phyloP scores from a whole-genome alignment of 1,140 invertebrate genomes.

The Venturia canescens region DNA sequence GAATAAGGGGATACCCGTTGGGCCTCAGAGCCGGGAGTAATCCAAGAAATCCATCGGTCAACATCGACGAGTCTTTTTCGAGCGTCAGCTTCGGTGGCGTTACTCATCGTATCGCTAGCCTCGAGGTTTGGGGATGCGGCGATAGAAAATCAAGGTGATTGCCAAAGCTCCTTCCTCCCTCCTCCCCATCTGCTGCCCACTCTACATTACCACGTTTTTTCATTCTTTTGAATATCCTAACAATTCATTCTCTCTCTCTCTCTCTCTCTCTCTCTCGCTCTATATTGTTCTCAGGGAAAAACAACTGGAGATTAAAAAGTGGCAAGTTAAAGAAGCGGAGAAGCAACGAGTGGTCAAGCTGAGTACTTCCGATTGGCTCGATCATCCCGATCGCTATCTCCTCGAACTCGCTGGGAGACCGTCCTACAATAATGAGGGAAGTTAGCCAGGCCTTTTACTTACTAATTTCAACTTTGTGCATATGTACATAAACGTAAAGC shows the following conservation, averaged over 20 bases:
- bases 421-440: slow-evolving; percentile 79
- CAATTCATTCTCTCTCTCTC: not conserved
- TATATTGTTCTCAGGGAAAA: slow-evolving; percentile 79
- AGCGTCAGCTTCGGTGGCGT: slow-evolving; percentile 74
- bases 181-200: too few species aligned
- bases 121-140: slow-evolving; percentile 93
- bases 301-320: slow-evolving; percentile 92
- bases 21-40: slow-evolving; percentile 89
- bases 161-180: too few species aligned
- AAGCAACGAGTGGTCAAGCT: slow-evolving; percentile 88
- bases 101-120: slow-evolving; percentile 77
- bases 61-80: slow-evolving; percentile 77
- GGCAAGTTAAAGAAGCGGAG: slow-evolving; percentile 92
- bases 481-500: slow-evolving; percentile 29
- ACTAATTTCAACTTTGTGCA: slow-evolving; percentile 39
- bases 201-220: too few species aligned
- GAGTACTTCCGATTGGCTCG: slow-evolving; percentile 90
- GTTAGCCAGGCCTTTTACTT: slow-evolving; percentile 18
- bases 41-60: slow-evolving; percentile 85
- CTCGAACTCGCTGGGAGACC: slow-evolving; percentile 89
- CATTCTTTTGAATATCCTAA: too few species aligned
- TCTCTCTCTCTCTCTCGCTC: not conserved
- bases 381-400: slow-evolving; percentile 93
- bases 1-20: slow-evolving; percentile 89
- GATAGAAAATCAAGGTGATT: slow-evolving; percentile 80